Conservation (phyloP, 2,888 invertebrate genomes). For the Nebria brevicollis region DNA sequence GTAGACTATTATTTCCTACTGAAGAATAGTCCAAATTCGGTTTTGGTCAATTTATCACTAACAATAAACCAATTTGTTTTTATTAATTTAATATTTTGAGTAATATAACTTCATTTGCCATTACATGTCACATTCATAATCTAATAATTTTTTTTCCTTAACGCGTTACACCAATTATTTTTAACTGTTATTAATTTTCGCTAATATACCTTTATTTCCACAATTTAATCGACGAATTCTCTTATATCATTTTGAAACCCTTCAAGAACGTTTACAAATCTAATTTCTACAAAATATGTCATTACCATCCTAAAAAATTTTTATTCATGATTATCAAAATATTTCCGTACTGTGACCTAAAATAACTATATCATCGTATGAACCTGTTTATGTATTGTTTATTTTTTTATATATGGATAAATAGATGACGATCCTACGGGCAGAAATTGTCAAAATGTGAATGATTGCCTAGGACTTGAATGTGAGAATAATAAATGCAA, state of each 20-base stretch:
- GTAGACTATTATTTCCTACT: background rate
- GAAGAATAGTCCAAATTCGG: background rate
- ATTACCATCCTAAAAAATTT: background rate
- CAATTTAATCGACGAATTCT: no score
- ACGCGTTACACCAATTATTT: no score
- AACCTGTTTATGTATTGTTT: background rate
- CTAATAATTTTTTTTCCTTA: no score
- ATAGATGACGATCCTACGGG: background rate
- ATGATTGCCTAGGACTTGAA: constrained; percentile 9
- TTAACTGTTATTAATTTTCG: no score
- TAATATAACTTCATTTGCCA: no score
- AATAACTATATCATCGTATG: background rate
- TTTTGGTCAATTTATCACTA: background rate
- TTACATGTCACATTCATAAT: no score
- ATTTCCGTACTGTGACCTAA: background rate
- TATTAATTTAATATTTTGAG: no score
- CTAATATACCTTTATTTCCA: no score
- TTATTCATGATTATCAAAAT: background rate
- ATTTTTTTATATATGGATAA: background rate
- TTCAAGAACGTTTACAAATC: background rate
- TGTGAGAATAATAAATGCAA: constrained; percentile 35
- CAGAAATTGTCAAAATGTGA: background rate
- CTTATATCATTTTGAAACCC: no score
- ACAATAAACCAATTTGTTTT: no score
- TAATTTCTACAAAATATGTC: background rate